Percentiles rank a stretch among this genome's conserved stretches.
These are phyloP conservation scores for Eilema sororculum DNA, from an alignment of 2,888 invertebrate genomes.

Conservation along the genomic window DNA sequence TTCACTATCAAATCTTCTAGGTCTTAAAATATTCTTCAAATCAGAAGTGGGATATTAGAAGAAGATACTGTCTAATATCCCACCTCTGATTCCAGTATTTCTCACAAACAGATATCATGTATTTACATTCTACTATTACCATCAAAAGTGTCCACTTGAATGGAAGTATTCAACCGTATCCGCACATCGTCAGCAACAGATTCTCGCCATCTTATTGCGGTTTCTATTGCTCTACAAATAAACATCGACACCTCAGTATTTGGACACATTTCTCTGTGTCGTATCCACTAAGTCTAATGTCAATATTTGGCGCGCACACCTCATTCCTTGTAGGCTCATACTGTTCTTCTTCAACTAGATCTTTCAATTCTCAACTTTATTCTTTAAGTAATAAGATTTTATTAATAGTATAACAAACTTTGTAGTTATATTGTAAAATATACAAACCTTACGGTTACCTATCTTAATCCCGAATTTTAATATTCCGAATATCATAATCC, in stretches of 20 bases:
- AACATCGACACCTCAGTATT: slow-evolving; percentile 77
- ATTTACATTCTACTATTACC: slow-evolving; percentile 11
- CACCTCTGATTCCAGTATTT: background rate
- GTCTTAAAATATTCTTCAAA: background rate
- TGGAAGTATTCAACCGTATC: slow-evolving; percentile 36
- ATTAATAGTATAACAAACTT: slow-evolving; percentile 25
- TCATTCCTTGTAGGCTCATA: slow-evolving; percentile 66
- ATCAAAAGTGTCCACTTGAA: slow-evolving; percentile 37
- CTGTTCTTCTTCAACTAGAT: slow-evolving; percentile 9
- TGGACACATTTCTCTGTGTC: slow-evolving; percentile 79
- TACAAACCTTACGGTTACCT: slow-evolving; percentile 58
- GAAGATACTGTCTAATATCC: background rate
- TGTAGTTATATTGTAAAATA: slow-evolving; percentile 51
- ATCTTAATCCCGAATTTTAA: no score
- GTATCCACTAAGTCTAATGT: slow-evolving; percentile 76
- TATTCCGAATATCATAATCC: no score
- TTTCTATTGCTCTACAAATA: slow-evolving; percentile 78
- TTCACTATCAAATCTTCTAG: background rate
- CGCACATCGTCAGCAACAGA: slow-evolving; percentile 48
- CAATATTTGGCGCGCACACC: slow-evolving; percentile 79
- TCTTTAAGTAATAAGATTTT: background rate
- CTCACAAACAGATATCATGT: background rate
- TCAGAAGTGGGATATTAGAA: no score
- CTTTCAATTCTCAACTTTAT: slow-evolving; percentile 36
- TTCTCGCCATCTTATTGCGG: slow-evolving; percentile 65